Evolutionary conservation across 2,113 vertebrate genomes (phyloP), one percentile per base, ranked within the genome.

Genomic region (Poecilia latipinna): DNA sequence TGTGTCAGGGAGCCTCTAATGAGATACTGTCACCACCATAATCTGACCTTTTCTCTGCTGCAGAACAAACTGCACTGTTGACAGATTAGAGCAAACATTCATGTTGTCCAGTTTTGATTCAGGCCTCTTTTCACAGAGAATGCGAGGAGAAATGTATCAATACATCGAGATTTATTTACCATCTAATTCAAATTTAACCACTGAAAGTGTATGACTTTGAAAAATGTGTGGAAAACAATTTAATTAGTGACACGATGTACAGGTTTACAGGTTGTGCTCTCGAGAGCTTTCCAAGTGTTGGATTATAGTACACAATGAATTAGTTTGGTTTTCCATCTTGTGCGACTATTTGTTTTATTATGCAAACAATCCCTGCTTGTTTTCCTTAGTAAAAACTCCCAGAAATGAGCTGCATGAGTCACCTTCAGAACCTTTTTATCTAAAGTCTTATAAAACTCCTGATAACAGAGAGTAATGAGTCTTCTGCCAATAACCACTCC

Each of bases 31-130:
- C 31, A n/a, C 63, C 64, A 51, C 64, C 32, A 66, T 66, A 51
- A 70, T 75, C 65, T 79, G 77, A 85, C 78, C 84, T 87, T 87
- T 87, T 87, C 71, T 61, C 51, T 73, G 74, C 67, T 66, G 81
- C 82, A 83, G 71, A 89, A 48, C 72, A 65, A 71, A 82, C 80
- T 31, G 8, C 31, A 39, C 35, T 82, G 51, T 70, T 77, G 72
- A 82, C 51, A n/a, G 54, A 33, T 48, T 80, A n/a, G 4, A 39
- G 74, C 61, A 68, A 74, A 68, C 66, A 62, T 60, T 72, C 31
- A 57, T 42, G 39, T 51, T 70, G 61, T 78, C 42, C 26, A 22
- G n/a, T 66, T 15, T 37, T n/a, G 61, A 8, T 61, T 72, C 57
- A 60, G 39, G 51, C 37, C 8, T 48, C 67, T 77, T 80, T 76